Evolutionary conservation across 1,140 invertebrate species (phyloP), one percentile per base, ranked within the genome.

Genomic region (Euglossa dilemma): DNA sequence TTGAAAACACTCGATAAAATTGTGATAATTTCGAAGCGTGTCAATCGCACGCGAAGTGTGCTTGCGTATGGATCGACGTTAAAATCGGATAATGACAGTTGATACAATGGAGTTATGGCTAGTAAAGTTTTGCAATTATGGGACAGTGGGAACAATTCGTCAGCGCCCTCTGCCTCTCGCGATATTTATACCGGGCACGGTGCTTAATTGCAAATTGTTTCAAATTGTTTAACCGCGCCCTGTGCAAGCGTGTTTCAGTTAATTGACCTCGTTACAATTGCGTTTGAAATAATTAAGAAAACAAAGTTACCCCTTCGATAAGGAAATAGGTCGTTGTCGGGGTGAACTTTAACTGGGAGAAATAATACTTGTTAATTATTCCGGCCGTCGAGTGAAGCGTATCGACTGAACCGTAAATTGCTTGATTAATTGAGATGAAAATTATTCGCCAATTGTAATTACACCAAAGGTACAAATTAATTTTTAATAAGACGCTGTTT

Each of bases 91-190:
- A 66, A 66, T 66, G n/a, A 75, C 54, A 7, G 52, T 57, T 7
- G 0, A 25, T 45, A 43, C 2, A 75, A 81, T 66, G 8, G 50
- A 47, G n/a, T 81, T 66, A 56, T 50, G 12, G 23, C 50, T 81
- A 64, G 74, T 64, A 72, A 72, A 61, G 23, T 80, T 54, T 20
- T 25, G n/a, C 14, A 18, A 52, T 77, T 43, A 56, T 47, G 25
- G 4, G 67, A 11, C 45, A 52, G 25, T 18, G 23, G 16, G 56
- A 47, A 20, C 28, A 23, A 20, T 43, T 43, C 64, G 20, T 18
- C 9, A 54, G 23, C 9, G n/a, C 20, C 18, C 50, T 12, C 72
- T 25, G n/a, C 5, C 12, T 20, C 2, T n/a, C 45, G 9, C 12
- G 52, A 57, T 56, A 23, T 67, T 56, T n/a, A 36, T 61, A 70